Percentiles rank a stretch among this genome's conserved stretches.
Conservation (phyloP, 2,113 vertebrate genomes). For the Podarcis muralis region DNA sequence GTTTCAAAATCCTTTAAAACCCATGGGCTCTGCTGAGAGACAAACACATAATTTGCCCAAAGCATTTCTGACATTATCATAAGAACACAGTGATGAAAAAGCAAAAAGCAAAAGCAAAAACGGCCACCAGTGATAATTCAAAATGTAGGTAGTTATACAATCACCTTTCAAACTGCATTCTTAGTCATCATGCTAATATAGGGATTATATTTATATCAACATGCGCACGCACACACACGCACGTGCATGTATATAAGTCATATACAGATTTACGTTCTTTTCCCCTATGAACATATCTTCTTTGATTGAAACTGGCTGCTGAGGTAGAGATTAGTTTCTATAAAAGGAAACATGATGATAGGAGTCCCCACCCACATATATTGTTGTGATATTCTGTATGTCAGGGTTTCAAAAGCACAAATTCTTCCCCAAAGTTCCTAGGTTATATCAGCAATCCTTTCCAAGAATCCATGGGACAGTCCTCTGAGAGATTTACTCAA, state of each 20-base stretch:
- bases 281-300: background rate
- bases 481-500: background rate
- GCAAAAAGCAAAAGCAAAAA: background rate
- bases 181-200: background rate
- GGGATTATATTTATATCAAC: background rate
- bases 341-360: constrained; percentile 15
- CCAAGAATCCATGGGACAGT: background rate
- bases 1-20: background rate
- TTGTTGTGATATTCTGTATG: constrained; percentile 8
- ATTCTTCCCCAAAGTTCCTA: constrained; percentile 5
- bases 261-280: background rate
- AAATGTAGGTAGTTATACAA: background rate
- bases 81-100: background rate
- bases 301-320: constrained; percentile 4
- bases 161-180: background rate
- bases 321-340: background rate
- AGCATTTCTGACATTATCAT: background rate
- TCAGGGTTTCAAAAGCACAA: background rate
- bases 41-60: background rate
- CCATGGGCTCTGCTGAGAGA: background rate
- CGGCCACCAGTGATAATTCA: background rate
- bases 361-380: background rate
- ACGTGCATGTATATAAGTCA: background rate
- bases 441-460: background rate
- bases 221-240: background rate